phyloP scores from a whole-genome alignment of 2,113 vertebrate species.

The Grammomys surdaster region DNA sequence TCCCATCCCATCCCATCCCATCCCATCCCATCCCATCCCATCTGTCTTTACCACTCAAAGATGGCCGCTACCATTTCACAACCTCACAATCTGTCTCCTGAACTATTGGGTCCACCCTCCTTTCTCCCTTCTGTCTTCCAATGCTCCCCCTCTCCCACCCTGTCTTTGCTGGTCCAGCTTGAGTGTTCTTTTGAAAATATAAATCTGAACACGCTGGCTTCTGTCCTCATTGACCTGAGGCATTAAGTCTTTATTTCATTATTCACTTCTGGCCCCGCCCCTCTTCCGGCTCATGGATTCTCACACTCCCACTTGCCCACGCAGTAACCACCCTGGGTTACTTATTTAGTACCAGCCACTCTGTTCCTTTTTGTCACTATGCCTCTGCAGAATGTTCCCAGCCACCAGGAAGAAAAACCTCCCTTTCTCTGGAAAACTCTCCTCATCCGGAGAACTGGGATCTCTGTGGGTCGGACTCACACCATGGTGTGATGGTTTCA shows the following conservation, averaged over 20 bases:
- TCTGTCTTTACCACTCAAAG: not conserved
- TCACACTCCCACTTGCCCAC: not conserved
- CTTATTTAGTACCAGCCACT: not conserved
- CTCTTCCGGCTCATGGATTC: not conserved
- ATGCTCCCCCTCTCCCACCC: not conserved
- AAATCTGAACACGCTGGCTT: slow-evolving; percentile 8
- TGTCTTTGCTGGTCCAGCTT: not conserved
- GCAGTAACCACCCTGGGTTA: not conserved
- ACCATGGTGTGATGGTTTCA: not conserved
- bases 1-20: not conserved
- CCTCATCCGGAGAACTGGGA: not conserved
- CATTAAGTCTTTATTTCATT: not conserved
- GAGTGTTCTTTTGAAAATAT: slow-evolving; percentile 37
- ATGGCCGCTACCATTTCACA: not conserved
- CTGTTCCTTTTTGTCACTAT: not conserved
- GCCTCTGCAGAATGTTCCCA: slow-evolving; percentile 2
- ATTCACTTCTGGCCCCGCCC: not conserved
- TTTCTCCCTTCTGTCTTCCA: not conserved
- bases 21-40: not conserved
- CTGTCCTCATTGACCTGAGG: not conserved
- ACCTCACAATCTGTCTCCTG: not conserved
- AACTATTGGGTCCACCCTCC: not conserved
- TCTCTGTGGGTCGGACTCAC: not conserved
- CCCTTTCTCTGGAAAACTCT: not conserved
- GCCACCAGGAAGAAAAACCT: slow-evolving; percentile 11